Conservation (phyloP, 1,140 invertebrate species). For the Agrypnia vestita region DNA sequence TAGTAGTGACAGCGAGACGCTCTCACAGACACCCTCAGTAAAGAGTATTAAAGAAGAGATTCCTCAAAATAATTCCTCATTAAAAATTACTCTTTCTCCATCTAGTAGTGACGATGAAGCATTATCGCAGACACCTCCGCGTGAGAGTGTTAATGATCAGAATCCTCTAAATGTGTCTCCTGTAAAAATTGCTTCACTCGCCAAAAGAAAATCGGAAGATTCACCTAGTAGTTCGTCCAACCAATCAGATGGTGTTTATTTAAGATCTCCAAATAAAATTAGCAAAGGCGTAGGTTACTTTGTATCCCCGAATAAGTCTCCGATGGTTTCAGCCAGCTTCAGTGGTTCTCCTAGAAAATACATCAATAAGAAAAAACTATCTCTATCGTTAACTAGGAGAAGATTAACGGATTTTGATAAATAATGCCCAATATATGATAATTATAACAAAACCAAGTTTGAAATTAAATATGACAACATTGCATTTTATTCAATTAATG, state of each 20-base stretch:
- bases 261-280: slow-evolving; percentile 50
- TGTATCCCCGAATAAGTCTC: slow-evolving; percentile 41
- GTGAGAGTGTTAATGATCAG: too few relatives aligned
- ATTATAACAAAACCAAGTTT: neutral
- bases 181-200: neutral
- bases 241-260: slow-evolving; percentile 38
- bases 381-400: slow-evolving; percentile 52
- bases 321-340: neutral
- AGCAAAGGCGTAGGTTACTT: slow-evolving; percentile 54
- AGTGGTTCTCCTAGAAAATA: neutral
- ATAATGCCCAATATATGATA: slow-evolving; percentile 11
- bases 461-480: neutral
- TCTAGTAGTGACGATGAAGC: too few relatives aligned
- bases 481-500: too few relatives aligned
- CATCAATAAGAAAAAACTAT: neutral
- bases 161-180: neutral
- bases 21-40: too few relatives aligned
- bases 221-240: neutral
- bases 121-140: too few relatives aligned
- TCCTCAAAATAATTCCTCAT: too few relatives aligned
- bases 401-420: slow-evolving; percentile 47
- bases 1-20: too few relatives aligned
- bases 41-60: too few relatives aligned
- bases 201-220: slow-evolving; percentile 6
- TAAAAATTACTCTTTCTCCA: too few relatives aligned